Evolutionary conservation across 2,113 vertebrate species (phyloP), one percentile per base, ranked within the genome.

Genomic region (Dissostichus mawsoni): DNA sequence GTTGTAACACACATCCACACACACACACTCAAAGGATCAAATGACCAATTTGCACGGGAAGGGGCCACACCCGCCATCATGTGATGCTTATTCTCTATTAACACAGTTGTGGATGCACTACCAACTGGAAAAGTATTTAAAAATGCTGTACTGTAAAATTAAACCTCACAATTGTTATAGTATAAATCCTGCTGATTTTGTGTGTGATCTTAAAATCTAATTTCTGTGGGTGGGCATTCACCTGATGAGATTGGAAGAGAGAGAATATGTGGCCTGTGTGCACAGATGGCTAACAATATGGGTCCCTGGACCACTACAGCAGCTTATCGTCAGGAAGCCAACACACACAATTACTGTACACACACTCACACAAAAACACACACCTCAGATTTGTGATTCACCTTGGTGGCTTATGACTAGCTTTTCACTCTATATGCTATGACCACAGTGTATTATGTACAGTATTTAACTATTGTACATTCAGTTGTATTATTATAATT

Each of bases 261-360:
- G 62, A 36, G 56, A 3, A 45, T 51, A 41, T 75, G 67, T 69
- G 67, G 80, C 69, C 74, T 69, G 41, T 82, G 69, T 69, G 88
- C 88, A 93, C 94, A 95, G 93, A 94, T 94, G 94, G 91, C 71
- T 36, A 58, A 86, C 93, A 93, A 92, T 87, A 84, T 90, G 89
- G 72, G 86, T 82, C 41, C 80, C 78, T 93, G 91, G 92, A 92
- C 87, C 84, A 80, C 85, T 90, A 91, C 75, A 89, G 77, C 87
- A 73, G 89, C 72, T 92, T 86, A 93, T 85, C 90, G 73, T 69
- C 69, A 82, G 86, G 83, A 86, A 65, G 78, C 80, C 74, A 4
- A 69, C 70, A 13, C 67, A 45, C 56, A 50, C 65, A 29, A 0
- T 13, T 1, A 11, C 17, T 41, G 36, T 41, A 66, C 76, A 13